These are phyloP conservation scores for Parasteatoda tepidariorum DNA, from an alignment of 1,140 invertebrate genomes.

Conservation along the genomic window DNA sequence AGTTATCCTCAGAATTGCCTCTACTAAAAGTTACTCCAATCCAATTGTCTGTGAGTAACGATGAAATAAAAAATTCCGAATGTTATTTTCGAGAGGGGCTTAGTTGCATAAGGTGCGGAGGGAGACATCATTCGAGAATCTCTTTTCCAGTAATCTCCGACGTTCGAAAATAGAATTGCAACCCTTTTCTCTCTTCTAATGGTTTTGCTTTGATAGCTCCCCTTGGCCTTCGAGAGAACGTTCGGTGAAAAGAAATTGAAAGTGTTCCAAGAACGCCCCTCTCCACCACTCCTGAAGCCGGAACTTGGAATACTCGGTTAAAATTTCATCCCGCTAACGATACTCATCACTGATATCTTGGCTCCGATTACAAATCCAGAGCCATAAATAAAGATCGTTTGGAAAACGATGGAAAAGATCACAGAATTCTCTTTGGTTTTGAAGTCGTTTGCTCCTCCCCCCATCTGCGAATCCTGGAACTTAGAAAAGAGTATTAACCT, in stretches of 20 bases:
- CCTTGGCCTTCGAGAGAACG: background rate
- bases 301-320: background rate
- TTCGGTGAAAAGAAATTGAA: background rate
- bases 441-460: background rate
- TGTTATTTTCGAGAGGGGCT: background rate
- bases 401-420: background rate
- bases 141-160: background rate
- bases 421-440: background rate
- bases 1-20: too few species aligned
- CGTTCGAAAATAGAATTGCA: background rate
- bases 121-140: background rate
- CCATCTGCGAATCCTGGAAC: background rate
- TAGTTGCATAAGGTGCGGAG: background rate
- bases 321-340: background rate
- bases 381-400: background rate
- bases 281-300: background rate
- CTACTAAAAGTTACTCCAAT: background rate
- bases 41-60: background rate
- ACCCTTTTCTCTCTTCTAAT: background rate
- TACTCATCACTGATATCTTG: background rate
- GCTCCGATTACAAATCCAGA: background rate
- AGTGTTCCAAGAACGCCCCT: background rate
- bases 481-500: background rate
- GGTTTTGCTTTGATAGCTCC: background rate
- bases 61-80: background rate